Evolutionary conservation across 1,140 invertebrate genomes (phyloP), one percentile per base, ranked within the genome.

Genomic region (Lordiphosa stackelbergi): DNA sequence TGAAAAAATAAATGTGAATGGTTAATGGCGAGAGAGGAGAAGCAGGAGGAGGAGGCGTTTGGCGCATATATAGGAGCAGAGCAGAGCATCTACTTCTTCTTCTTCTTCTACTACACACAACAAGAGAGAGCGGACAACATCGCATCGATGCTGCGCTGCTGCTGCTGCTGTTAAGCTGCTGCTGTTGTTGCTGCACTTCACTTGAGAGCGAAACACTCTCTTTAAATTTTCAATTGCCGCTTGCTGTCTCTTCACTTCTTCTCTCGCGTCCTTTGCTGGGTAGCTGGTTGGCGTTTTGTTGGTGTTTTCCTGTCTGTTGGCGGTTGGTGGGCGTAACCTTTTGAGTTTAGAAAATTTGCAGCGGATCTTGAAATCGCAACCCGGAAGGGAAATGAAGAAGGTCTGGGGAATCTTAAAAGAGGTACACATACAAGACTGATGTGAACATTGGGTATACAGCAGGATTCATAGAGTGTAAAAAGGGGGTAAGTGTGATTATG

Each of bases 291-390:
- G 41, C 51, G 38, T 34, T 52, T 52, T 60, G 55, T 65, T 65
- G 53, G 64, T 66, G 64, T 43, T 66, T 66, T 66, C 64, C 63
- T 58, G 64, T 66, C n/a, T 66, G 11, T 51, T 51, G 48, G 48
- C 48, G 48, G 35, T 66, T 66, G 63, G 64, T 66, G 64, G 64
- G 63, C 64, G 63, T 58, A 45, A 45, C 24, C 42, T 45, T 45
- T 45, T 45, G 24, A 22, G 22, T 24, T 24, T 24, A 24, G 22
- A 24, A 24, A 45, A 24, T 31, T 45, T 45, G 42, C 42, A 45
- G 42, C 42, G 22, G 22, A 24, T 24, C 22, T 24, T 5, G 4
- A 24, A 24, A 3, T 24, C 4, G 22, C 22, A 1, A 4, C 22
- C 22, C 22, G 5, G 4, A 24, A 24, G 0, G 22, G 22, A 5